Base-by-base conservation (phyloP, 2,797 vertebrate species). In the Zenarchopterus dispar region DNA sequence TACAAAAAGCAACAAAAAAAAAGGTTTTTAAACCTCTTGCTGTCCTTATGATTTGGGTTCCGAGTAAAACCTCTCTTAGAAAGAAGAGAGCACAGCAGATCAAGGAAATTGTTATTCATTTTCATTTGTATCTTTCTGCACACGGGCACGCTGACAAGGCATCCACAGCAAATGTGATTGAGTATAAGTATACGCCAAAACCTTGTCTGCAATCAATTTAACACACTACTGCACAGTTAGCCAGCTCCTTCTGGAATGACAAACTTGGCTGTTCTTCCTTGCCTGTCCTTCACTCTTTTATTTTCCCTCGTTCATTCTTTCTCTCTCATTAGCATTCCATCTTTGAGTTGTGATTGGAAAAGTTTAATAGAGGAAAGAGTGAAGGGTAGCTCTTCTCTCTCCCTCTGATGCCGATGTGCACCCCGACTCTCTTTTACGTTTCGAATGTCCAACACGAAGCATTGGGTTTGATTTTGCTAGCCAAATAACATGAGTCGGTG, bases 161-260 rank as follows among this genome's bases (percentile, higher is more conserved):
- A 46, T 77, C 62, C 68, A 55, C 45, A 39, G 18, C 57, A 65
- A 52, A 73, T 84, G 67, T 66, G 71, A 62, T 56, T 84, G 47
- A 45, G 61, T 70, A 61, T 48, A 75, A 31, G 64, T 55, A 49
- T 65, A 50, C 63, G 79, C 80, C 56, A 58, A 80, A 83, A 16
- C 51, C 55, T 76, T 56, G 80, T 65, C 89, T 90, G 89, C 75
- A 74, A 89, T 89, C 85, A 87, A 88, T 91, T 91, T 84, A 84
- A 87, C 28, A 61, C 82, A 78, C 80, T 67, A 48, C 78, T 84
- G 78, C 86, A 79, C 78, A 84, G 85, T 84, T 62, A 88, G 85
- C 74, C 64, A 78, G 69, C 74, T 73, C 77, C 70, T 71, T 78
- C 77, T 85, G 75, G 72, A 90, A 88, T 57, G 59, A 67, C 81